Evolutionary conservation across 2,113 vertebrate species (phyloP).

Genomic region (Elephantulus edwardii): DNA sequence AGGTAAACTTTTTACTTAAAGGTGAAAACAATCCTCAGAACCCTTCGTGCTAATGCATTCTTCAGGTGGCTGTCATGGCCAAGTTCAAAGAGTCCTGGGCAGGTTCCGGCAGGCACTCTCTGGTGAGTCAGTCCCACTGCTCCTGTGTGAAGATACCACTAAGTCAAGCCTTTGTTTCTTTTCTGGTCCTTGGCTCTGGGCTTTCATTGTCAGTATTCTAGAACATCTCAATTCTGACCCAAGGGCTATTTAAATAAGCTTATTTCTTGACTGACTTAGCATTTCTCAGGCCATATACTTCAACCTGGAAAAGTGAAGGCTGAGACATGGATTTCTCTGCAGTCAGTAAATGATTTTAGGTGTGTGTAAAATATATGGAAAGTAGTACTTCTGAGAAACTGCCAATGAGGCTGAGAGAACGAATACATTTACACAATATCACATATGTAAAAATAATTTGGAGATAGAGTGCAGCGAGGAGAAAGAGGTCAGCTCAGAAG

Average conservation of each 20-base stretch:
- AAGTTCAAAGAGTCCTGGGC: neutral
- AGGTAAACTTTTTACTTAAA: neutral
- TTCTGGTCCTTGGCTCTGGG: neutral
- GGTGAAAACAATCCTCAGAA: neutral
- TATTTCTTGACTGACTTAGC: neutral
- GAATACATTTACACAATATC: neutral
- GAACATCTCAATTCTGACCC: neutral
- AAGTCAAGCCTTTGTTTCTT: neutral
- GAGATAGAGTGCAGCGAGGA: neutral
- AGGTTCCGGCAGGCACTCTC: neutral
- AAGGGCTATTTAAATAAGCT: neutral
- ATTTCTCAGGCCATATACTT: neutral
- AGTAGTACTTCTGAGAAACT: slow-evolving; percentile 10
- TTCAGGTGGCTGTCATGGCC: neutral
- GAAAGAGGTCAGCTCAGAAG: neutral
- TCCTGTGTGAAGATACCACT: neutral
- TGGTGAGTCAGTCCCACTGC: neutral
- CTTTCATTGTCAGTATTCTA: neutral
- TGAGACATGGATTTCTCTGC: neutral
- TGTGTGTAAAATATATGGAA: neutral
- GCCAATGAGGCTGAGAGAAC: neutral
- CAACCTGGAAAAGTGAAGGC: slow-evolving; percentile 17
- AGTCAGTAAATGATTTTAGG: neutral
- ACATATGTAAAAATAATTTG: neutral
- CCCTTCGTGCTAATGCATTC: slow-evolving; percentile 1